Conservation (phyloP, 64 coral and sea anemone genomes). For the Stichodactyla helianthus region DNA sequence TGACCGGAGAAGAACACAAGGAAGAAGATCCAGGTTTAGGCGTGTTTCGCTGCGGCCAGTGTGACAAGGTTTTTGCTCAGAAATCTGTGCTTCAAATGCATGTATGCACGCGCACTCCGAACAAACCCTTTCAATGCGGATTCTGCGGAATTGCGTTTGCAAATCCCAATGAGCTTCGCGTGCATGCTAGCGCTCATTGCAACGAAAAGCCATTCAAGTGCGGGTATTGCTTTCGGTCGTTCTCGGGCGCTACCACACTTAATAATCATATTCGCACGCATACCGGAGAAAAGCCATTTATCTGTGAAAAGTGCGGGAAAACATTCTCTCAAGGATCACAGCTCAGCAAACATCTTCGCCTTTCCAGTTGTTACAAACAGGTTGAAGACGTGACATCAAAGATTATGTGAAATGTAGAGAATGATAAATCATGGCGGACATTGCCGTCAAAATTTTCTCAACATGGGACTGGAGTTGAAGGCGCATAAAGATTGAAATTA, state of each 20-base stretch:
- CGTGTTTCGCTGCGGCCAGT: constrained; percentile 52
- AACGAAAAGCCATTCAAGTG: constrained; percentile 67
- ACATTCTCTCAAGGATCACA: constrained; percentile 62
- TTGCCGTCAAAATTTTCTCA: no score
- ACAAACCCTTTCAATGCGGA: constrained; percentile 55
- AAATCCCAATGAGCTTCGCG: constrained; percentile 54
- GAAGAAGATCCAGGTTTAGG: constrained; percentile 31
- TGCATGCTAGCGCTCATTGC: constrained; percentile 46
- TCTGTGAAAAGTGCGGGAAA: constrained; percentile 48
- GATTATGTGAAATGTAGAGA: not conserved
- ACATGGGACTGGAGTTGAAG: no score
- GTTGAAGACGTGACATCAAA: not conserved
- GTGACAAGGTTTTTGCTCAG: constrained; percentile 51
- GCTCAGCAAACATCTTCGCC: constrained; percentile 42
- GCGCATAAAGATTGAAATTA: no score
- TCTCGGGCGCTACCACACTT: constrained; percentile 58
- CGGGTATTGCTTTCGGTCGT: constrained; percentile 56
- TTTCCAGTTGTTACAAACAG: not conserved
- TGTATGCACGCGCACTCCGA: constrained; percentile 34
- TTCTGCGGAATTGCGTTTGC: constrained; percentile 46
- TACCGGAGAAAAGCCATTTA: constrained; percentile 56
- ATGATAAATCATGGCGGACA: no score
- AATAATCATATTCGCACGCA: constrained; percentile 69
- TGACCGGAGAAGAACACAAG: constrained; percentile 19
- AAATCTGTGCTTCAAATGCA: constrained; percentile 47